Evolutionary conservation across 2,797 vertebrate species (phyloP), one percentile per base, ranked within the genome.

Genomic region (Anableps anableps): DNA sequence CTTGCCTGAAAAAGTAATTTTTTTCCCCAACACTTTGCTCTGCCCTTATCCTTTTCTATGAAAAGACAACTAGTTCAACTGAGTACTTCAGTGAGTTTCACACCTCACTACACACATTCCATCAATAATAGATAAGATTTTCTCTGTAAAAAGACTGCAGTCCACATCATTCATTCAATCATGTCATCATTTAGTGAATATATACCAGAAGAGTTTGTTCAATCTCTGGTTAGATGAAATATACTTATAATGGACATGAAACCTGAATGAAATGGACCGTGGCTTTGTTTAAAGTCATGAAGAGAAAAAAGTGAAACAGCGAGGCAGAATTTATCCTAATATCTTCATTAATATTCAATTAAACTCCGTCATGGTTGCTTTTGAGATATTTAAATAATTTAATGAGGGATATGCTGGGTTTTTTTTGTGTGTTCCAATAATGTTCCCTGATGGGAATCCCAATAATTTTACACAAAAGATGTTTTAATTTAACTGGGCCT

Each of bases 241-340:
- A 9, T 10, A 16, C 4, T 38, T 71, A n/a, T 50, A 68, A 26
- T 34, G 19, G 71, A 74, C 66, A 75, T 81, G 75, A 81, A 87
- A 78, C n/a, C n/a, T n/a, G n/a, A n/a, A n/a, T n/a, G n/a, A n/a
- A n/a, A n/a, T n/a, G n/a, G 50, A 9, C 77, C 79, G 77, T 86
- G 70, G 80, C 79, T 64, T 75, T 80, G 72, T 85, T 62, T 74
- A 34, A 78, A 75, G 70, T 82, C 43, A 78, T 79, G 45, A 83
- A 80, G 43, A 31, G 70, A 80, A 48, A 77, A 47, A n/a, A 50
- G 34, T 74, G 47, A 76, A 58, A 60, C 2, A 10, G 34, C 43
- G 48, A 51, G 45, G 50, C 9, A 0, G 9, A 21, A 62, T 66
- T 83, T n/a, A 71, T 80, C 68, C 58, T 11, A 76, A 19, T 17